phyloP scores from a whole-genome alignment of 2,797 vertebrate genomes.

The Odontamblyopus lacepedii region DNA sequence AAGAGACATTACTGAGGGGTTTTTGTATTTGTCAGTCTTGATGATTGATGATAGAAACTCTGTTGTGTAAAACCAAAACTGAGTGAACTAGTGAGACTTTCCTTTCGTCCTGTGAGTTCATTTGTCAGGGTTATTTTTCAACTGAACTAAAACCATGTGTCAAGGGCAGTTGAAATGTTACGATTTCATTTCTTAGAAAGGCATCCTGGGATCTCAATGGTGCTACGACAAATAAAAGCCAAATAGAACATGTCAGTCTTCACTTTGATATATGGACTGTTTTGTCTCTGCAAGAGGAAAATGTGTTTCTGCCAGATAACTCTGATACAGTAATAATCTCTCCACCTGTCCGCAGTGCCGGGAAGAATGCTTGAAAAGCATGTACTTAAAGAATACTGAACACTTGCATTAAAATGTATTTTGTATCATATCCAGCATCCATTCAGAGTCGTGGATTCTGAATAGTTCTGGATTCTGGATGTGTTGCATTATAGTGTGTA shows the following conservation, averaged over 20 bases:
- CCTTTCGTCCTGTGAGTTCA: background rate
- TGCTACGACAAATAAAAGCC: background rate
- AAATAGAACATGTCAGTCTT: slow-evolving; percentile 10
- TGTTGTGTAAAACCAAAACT: background rate
- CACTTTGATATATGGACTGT: background rate
- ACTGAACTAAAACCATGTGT: background rate
- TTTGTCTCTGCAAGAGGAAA: background rate
- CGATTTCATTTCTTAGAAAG: background rate
- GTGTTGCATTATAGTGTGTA: no score
- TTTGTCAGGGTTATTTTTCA: background rate
- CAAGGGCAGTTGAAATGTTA: background rate
- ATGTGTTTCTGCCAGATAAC: background rate
- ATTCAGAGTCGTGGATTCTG: no score
- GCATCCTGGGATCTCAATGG: background rate
- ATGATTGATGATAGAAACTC: background rate
- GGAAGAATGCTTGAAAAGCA: no score
- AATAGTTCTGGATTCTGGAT: no score
- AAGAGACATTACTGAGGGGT: background rate
- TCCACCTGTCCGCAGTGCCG: background rate
- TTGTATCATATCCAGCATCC: no score
- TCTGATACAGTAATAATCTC: background rate
- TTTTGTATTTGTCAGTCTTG: background rate
- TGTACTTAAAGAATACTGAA: no score
- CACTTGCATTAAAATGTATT: no score
- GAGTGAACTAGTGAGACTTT: background rate